Evolutionary conservation across 92 coral and sea anemone species (phyloP).

Genomic region (Virgularia gustaviana): DNA sequence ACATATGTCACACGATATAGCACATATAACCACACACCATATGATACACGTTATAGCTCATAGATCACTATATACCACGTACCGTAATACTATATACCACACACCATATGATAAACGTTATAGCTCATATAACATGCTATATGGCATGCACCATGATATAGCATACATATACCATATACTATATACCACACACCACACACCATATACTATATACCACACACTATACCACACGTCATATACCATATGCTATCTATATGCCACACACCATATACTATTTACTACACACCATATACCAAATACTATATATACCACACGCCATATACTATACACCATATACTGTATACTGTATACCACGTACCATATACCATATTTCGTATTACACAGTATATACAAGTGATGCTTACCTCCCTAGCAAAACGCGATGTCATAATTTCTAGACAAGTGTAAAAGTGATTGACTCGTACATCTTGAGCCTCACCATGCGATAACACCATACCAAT

Average conservation of each 20-base stretch:
- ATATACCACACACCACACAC: not conserved
- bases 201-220: not conserved
- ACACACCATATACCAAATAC: too few species aligned
- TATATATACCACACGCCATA: not conserved
- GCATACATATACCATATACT: not conserved
- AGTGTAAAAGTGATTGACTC: not conserved
- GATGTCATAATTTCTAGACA: constrained; percentile 15
- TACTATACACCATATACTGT: not conserved
- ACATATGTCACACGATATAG: not conserved
- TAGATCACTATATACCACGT: too few species aligned
- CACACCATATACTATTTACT: not conserved
- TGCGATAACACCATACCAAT: constrained; percentile 36
- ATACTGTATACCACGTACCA: too few species aligned
- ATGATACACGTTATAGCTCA: too few species aligned
- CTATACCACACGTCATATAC: not conserved
- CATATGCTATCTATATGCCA: not conserved
- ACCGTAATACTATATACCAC: not conserved
- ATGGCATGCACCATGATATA: not conserved
- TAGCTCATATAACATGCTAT: too few species aligned
- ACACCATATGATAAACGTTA: too few species aligned
- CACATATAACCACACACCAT: not conserved
- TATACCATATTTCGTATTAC: not conserved
- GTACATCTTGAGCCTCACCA: not conserved
- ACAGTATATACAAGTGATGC: not conserved
- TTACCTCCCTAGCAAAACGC: not conserved